These are phyloP conservation scores for Drosophila ficusphila DNA, from an alignment of 1,140 invertebrate species.

Conservation along the genomic window DNA sequence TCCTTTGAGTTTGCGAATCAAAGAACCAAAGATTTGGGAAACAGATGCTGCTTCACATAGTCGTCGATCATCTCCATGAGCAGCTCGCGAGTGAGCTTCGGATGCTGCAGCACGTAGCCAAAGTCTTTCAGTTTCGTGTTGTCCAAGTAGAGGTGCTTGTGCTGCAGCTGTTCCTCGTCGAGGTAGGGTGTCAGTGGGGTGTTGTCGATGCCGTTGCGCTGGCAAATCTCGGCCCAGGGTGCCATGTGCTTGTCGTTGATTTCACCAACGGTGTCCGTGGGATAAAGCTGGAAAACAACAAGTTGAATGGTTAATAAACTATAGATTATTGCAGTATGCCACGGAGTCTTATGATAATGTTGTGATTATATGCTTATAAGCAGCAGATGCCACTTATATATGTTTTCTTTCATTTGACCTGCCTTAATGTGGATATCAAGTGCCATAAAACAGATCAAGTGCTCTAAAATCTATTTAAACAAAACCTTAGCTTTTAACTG, in stretches of 20 bases:
- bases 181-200: conserved; percentile 95
- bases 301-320: conserved; percentile 4
- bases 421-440: too few relatives aligned
- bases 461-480: too few relatives aligned
- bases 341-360: background rate
- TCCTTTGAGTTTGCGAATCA: conserved; percentile 16
- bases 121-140: conserved; percentile 87
- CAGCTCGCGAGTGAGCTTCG: conserved; percentile 86
- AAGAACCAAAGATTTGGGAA: conserved; percentile 73
- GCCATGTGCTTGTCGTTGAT: conserved; percentile 96
- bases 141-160: conserved; percentile 92
- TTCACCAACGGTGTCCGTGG: conserved; percentile 91
- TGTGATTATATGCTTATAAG: too few relatives aligned
- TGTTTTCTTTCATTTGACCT: too few relatives aligned
- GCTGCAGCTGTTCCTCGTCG: conserved; percentile 91
- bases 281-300: conserved; percentile 58
- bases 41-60: conserved; percentile 76
- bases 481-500: background rate
- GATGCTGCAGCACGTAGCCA: conserved; percentile 86
- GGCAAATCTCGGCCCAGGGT: conserved; percentile 94
- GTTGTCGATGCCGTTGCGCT: conserved; percentile 90
- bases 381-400: too few relatives aligned
- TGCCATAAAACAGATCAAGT: too few relatives aligned
- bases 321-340: background rate
- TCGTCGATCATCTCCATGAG: conserved; percentile 86